Evolutionary conservation across 2,113 vertebrate species (phyloP).

Genomic region (Eretmodus cyanostictus): DNA sequence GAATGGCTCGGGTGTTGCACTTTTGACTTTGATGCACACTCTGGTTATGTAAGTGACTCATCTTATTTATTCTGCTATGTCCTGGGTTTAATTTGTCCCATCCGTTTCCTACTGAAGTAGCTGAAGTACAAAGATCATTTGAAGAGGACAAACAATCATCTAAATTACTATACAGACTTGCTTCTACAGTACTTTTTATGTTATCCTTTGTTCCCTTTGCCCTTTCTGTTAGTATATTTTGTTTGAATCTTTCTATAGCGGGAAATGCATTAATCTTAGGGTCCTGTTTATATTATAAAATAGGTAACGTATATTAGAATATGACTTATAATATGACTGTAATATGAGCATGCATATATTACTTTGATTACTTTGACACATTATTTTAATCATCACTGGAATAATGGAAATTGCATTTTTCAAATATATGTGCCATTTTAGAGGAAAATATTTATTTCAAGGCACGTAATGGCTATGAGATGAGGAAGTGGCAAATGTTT

Average conservation of each 20-base stretch:
- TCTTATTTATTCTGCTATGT: background rate
- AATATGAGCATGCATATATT: background rate
- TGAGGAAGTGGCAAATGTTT: background rate
- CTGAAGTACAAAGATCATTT: background rate
- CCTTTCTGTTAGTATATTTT: background rate
- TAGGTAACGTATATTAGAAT: background rate
- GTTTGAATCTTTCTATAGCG: background rate
- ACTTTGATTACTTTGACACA: background rate
- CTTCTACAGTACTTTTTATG: constrained; percentile 14
- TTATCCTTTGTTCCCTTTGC: background rate
- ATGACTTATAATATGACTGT: background rate
- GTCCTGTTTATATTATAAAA: accelerated
- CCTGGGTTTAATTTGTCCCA: background rate
- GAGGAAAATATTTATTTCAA: constrained; percentile 3
- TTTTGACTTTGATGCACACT: background rate
- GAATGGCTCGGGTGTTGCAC: background rate
- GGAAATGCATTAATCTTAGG: background rate
- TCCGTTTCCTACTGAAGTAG: background rate
- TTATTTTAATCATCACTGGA: background rate
- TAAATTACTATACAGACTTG: background rate
- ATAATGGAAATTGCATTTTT: background rate
- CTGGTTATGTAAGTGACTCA: background rate
- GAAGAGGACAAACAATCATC: background rate
- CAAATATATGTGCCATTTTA: background rate
- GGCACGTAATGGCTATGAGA: background rate